Conservation (phyloP, 2,113 vertebrate species). For the Athene noctua region DNA sequence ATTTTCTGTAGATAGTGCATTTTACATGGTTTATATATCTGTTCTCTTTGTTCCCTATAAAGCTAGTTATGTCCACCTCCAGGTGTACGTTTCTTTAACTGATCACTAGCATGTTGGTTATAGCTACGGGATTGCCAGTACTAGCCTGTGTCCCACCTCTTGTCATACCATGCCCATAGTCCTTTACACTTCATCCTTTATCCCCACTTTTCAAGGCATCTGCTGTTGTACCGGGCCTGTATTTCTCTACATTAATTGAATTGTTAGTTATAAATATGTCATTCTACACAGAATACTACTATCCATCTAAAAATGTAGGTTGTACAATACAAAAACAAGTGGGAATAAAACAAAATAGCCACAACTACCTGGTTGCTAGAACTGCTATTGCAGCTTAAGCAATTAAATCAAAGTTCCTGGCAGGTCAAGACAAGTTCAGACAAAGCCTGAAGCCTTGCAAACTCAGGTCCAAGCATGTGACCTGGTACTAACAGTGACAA, state of each 20-base stretch:
- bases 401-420: background rate
- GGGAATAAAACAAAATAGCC: background rate
- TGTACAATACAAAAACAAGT: background rate
- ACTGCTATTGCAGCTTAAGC: background rate
- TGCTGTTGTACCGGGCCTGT: background rate
- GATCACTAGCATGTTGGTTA: background rate
- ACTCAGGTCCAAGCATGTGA: background rate
- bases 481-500: background rate
- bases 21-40: background rate
- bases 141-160: background rate
- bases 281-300: background rate
- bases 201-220: background rate
- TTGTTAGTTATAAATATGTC: background rate
- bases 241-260: background rate
- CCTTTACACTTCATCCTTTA: background rate
- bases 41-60: background rate
- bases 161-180: background rate
- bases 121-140: background rate
- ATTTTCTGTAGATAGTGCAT: background rate
- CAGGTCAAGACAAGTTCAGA: background rate
- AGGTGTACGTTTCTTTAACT: background rate
- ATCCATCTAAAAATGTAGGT: background rate
- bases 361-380: background rate
- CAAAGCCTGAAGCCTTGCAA: background rate
- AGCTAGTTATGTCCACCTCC: background rate